Conservation (phyloP, 2,888 invertebrate species). For the Nomada hirtipes region DNA sequence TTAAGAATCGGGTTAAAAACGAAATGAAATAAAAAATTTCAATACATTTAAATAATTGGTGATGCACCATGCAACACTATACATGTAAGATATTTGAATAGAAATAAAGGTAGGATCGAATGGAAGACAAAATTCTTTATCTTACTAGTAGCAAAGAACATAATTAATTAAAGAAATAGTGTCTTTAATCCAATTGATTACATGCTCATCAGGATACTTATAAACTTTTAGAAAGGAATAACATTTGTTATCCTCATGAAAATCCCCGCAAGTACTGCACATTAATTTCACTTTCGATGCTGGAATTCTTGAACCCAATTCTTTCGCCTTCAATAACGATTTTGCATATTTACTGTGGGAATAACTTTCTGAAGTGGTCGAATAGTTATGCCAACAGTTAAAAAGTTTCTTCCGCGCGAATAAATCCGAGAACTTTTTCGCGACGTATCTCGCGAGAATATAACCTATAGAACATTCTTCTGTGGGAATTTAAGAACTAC, state of each 20-base stretch:
- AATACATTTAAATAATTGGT: no score
- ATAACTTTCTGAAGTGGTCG: constrained; percentile 52
- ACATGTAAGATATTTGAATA: no score
- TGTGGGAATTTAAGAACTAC: constrained; percentile 32
- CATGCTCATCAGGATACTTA: no score
- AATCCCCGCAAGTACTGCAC: constrained; percentile 13
- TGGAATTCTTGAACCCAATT: constrained; percentile 34
- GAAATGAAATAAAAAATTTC: no score
- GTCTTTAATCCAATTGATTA: no score
- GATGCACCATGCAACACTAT: no score
- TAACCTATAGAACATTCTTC: constrained; percentile 11
- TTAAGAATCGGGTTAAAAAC: no score
- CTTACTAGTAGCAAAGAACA: no score
- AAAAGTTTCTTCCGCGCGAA: constrained; percentile 53
- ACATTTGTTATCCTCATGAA: neutral
- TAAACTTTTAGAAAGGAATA: neutral
- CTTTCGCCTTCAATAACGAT: constrained; percentile 45
- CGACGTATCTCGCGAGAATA: constrained; percentile 37
- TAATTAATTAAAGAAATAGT: no score
- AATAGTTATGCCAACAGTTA: constrained; percentile 50
- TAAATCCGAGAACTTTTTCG: constrained; percentile 54
- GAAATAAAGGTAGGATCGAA: no score
- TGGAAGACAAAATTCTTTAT: no score
- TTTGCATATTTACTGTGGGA: constrained; percentile 44
- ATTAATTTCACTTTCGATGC: constrained; percentile 47